Evolutionary conservation across 2,888 invertebrate genomes (phyloP).

Genomic region (Gibbula magus): DNA sequence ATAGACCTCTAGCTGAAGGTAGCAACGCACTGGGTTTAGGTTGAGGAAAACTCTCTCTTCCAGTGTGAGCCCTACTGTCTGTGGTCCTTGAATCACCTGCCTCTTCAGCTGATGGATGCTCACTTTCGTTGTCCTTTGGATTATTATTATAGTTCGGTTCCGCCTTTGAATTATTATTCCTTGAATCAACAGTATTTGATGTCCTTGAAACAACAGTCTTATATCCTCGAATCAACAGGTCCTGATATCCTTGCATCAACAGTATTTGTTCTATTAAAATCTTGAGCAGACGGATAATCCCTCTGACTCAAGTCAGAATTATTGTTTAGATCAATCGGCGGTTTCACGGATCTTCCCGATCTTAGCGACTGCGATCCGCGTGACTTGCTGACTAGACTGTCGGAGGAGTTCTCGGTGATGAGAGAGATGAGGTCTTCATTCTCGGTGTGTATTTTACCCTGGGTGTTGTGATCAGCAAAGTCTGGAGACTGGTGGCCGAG

Average conservation of each 20-base stretch:
- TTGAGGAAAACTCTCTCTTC: not conserved
- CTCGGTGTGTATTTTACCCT: constrained; percentile 36
- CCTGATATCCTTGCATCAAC: no score
- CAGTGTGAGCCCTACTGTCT: not conserved
- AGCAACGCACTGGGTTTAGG: constrained; percentile 1
- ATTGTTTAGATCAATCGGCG: not conserved
- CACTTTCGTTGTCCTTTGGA: no score
- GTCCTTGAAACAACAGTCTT: no score
- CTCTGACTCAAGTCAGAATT: not conserved
- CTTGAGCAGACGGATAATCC: no score
- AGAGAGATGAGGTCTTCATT: constrained; percentile 36
- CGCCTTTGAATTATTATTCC: not conserved
- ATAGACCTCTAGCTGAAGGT: not conserved
- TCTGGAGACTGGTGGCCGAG: not conserved
- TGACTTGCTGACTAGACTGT: not conserved
- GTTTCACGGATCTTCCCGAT: not conserved
- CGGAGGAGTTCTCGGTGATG: constrained; percentile 28
- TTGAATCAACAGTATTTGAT: no score
- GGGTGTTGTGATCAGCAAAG: not conserved
- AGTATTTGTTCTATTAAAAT: no score
- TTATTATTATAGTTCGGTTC: not conserved
- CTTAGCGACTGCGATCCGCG: not conserved
- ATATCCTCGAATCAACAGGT: no score
- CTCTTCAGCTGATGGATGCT: not conserved
- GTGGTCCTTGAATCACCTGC: not conserved